phyloP scores from a whole-genome alignment of 2,797 vertebrate genomes.

The Synanceia verrucosa region DNA sequence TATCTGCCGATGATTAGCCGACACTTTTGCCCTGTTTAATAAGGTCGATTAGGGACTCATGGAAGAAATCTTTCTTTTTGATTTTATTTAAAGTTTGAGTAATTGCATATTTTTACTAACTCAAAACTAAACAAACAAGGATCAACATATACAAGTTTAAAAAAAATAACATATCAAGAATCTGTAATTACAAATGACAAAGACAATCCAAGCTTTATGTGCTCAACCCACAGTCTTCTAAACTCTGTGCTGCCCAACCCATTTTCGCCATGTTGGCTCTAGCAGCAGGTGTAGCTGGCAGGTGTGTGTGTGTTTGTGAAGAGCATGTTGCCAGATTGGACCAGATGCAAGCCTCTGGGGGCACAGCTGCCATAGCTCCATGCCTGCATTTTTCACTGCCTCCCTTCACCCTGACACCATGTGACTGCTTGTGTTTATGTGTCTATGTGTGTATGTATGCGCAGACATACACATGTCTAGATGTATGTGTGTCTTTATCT shows the following conservation, averaged over 20 bases:
- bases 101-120: slow-evolving; percentile 15
- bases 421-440: slow-evolving; percentile 35
- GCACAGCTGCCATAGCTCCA: slow-evolving; percentile 67
- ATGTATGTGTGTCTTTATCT: slow-evolving; percentile 26
- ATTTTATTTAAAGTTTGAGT: slow-evolving; percentile 29
- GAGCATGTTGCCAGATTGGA: slow-evolving; percentile 70
- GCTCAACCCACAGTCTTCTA: slow-evolving; percentile 26
- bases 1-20: slow-evolving; percentile 57
- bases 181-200: slow-evolving; percentile 28
- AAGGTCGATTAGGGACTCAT: slow-evolving; percentile 17
- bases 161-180: slow-evolving; percentile 7
- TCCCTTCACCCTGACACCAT: slow-evolving; percentile 48
- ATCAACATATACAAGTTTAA: not conserved
- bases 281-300: slow-evolving; percentile 66
- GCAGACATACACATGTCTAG: not conserved
- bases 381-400: slow-evolving; percentile 63
- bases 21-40: slow-evolving; percentile 32
- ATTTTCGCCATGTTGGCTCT: slow-evolving; percentile 46
- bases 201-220: slow-evolving; percentile 10
- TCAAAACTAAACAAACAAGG: slow-evolving; percentile 9
- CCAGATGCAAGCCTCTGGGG: slow-evolving; percentile 77
- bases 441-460: slow-evolving; percentile 9
- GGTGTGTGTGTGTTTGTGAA: slow-evolving; percentile 48
- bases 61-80: slow-evolving; percentile 22
- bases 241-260: slow-evolving; percentile 49